These are phyloP conservation scores for Odontomyia ornata DNA, from an alignment of 2,888 invertebrate genomes.

Conservation along the genomic window DNA sequence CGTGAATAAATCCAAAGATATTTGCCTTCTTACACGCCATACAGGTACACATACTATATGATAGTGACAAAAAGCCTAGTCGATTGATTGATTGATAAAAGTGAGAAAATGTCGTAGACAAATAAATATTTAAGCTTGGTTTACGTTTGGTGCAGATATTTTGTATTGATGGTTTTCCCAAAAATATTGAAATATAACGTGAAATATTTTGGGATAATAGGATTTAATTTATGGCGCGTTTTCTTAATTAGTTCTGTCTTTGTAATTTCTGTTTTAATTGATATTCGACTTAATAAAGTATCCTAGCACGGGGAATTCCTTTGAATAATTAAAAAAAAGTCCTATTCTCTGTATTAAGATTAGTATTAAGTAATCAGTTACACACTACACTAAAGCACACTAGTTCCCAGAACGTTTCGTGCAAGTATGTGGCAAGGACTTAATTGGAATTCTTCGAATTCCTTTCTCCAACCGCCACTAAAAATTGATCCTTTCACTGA, in stretches of 20 bases:
- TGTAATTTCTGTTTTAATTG: too few species aligned
- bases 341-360: too few species aligned
- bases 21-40: too few species aligned
- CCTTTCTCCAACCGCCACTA: background rate
- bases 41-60: background rate
- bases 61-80: constrained; percentile 15
- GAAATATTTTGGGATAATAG: background rate
- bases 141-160: background rate
- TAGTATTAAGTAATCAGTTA: too few species aligned
- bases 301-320: too few species aligned
- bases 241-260: background rate
- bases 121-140: background rate
- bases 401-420: background rate
- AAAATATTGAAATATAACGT: background rate
- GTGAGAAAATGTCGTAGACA: background rate
- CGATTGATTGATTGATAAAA: constrained; percentile 26
- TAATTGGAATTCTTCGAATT: constrained; percentile 24
- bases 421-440: background rate
- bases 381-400: background rate
- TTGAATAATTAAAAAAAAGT: background rate
- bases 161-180: background rate
- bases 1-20: too few species aligned
- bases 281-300: too few species aligned
- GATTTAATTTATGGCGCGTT: background rate
- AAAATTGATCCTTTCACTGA: too few species aligned